Evolutionary conservation across 2,888 invertebrate species (phyloP).

Genomic region (Diaperis boleti): DNA sequence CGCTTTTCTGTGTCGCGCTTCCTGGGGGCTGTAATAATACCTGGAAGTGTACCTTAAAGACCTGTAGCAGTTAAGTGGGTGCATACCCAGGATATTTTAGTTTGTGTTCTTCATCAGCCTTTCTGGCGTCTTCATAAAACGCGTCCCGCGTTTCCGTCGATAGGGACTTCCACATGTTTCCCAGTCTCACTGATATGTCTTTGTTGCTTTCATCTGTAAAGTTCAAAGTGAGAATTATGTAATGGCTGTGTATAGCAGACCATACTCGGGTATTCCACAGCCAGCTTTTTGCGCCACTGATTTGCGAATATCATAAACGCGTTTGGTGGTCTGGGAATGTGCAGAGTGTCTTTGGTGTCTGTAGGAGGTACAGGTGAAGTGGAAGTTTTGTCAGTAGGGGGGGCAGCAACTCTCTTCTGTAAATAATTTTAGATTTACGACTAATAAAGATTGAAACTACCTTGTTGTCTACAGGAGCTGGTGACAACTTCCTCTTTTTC

Average conservation of each 20-base stretch:
- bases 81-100: conserved; percentile 57
- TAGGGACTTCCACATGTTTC: conserved; percentile 68
- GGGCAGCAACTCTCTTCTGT: conserved; percentile 5
- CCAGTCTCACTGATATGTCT: conserved; percentile 67
- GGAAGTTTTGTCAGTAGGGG: neutral
- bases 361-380: neutral
- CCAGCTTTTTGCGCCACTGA: conserved; percentile 67
- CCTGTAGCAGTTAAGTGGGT: neutral
- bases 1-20: conserved; percentile 28
- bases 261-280: conserved; percentile 64
- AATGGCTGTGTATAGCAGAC: neutral
- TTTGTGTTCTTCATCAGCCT: conserved; percentile 65
- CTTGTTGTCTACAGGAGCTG: conserved; percentile 1
- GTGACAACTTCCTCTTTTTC: conserved; percentile 1
- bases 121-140: conserved; percentile 64
- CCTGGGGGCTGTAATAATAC: conserved; percentile 31
- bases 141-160: conserved; percentile 62
- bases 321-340: conserved; percentile 66
- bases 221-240: neutral
- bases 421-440: conserved; percentile 1
- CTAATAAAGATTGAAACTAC: conserved; percentile 1
- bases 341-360: conserved; percentile 43
- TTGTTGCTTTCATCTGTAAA: conserved; percentile 65
- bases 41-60: neutral
- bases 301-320: conserved; percentile 70